Conservation (phyloP, 2,797 vertebrate species). For the Hirundo rustica region DNA sequence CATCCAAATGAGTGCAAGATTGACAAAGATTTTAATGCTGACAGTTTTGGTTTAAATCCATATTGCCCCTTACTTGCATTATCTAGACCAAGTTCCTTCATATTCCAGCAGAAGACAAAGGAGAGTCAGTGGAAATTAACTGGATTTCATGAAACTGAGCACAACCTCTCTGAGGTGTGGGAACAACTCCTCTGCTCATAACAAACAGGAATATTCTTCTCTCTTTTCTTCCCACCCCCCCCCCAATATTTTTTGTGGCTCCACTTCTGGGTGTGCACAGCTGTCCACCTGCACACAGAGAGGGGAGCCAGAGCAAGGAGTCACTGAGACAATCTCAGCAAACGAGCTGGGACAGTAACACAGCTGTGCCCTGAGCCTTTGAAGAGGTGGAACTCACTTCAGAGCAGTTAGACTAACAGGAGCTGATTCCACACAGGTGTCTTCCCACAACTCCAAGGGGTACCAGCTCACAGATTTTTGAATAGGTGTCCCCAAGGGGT, state of each 20-base stretch:
- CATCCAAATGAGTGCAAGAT: neutral
- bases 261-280: neutral
- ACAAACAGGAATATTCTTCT: neutral
- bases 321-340: neutral
- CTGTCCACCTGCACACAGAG: neutral
- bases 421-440: neutral
- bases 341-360: neutral
- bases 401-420: neutral
- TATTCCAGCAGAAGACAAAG: neutral
- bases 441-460: neutral
- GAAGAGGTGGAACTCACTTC: neutral
- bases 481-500: neutral
- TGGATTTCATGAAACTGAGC: neutral
- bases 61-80: neutral
- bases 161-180: neutral
- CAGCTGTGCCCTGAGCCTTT: neutral
- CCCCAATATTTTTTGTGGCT: neutral
- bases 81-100: neutral
- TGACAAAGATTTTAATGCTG: neutral
- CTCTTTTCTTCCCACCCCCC: too few species aligned
- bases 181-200: neutral
- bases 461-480: neutral
- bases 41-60: neutral
- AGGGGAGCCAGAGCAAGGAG: neutral
- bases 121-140: neutral